phyloP scores from a whole-genome alignment of 2,113 vertebrate genomes.

The Guaruba guarouba region DNA sequence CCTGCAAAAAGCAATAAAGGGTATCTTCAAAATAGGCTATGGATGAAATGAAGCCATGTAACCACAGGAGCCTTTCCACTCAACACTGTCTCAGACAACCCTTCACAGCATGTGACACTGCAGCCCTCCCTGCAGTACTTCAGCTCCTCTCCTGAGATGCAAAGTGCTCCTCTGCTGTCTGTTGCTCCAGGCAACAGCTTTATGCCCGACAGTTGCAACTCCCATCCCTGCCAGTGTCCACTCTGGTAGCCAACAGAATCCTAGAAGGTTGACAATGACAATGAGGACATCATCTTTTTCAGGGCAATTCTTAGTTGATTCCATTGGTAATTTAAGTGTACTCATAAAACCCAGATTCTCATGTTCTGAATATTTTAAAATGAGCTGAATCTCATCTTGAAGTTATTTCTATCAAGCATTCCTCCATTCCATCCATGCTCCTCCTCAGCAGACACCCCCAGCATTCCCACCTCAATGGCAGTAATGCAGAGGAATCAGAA shows the following conservation, averaged over 20 bases:
- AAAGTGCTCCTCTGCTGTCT: background rate
- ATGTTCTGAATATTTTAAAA: background rate
- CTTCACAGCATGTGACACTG: background rate
- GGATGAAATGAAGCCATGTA: background rate
- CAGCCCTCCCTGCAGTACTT: background rate
- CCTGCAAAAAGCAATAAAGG: conserved; percentile 71
- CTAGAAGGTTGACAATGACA: background rate
- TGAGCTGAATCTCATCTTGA: background rate
- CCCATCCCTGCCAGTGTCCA: background rate
- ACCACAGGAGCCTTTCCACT: background rate
- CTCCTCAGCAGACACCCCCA: background rate
- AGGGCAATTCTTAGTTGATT: background rate
- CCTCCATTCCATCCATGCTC: background rate
- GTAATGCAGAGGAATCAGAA: background rate
- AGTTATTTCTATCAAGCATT: background rate
- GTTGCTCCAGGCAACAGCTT: background rate
- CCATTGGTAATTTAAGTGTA: background rate
- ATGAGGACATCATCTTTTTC: background rate
- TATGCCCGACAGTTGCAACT: background rate
- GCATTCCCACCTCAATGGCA: background rate
- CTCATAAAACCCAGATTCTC: background rate
- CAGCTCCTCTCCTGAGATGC: background rate
- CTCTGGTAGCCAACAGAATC: background rate
- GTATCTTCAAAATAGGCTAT: background rate
- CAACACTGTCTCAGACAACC: background rate